Evolutionary conservation across 2,888 invertebrate genomes (phyloP), one percentile per base, ranked within the genome.

Genomic region (Caenorhabditis doughertyi): DNA sequence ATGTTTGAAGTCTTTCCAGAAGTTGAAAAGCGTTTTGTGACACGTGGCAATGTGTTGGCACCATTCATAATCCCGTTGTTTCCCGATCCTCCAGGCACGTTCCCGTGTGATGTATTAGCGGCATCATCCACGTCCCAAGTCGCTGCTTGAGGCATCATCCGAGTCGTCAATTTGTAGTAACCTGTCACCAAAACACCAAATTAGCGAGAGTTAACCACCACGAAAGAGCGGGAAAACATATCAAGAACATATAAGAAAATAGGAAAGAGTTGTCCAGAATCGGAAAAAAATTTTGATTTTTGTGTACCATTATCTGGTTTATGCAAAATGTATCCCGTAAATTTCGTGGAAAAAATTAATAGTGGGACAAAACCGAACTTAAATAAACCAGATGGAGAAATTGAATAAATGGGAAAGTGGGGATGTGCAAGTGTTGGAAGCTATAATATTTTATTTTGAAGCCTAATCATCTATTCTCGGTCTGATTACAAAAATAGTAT

Each of bases 41-140:
- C 81, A 27, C 81, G 70, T 29, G 81, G 81, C 44, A 81, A 29
- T 11, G 81, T 81, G 27, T 81, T 81, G 3, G 70, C 25, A 27
- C 70, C 68, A 39, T 65, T 65, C 32, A 51, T 18, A 8, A 49
- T 25, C n/a, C 65, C 65, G 18, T 65, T 51, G 8, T 42, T 60
- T 18, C 49, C 32, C 5, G 56, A 9, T 29, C 16, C 32, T 39
- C 27, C 35, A 16, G 25, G 2, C n/a, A 42, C 2, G 1, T 9
- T 35, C 42, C 23, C 71, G 8, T 47, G 44, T 27, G 58, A 47
- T 23, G 18, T 29, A 18, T 32, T 27, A 1, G 44, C 21, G 21
- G 18, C n/a, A 21, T 71, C 71, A 16, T 56, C 55, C 3, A 64
- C 21, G 39, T 73, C 27, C 64, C 53, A 53, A 13, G 73, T 53